Percentiles rank a stretch among this genome's conserved stretches.
Conservation (phyloP, 2,888 invertebrate species). For the Ornithoptera alexandrae region DNA sequence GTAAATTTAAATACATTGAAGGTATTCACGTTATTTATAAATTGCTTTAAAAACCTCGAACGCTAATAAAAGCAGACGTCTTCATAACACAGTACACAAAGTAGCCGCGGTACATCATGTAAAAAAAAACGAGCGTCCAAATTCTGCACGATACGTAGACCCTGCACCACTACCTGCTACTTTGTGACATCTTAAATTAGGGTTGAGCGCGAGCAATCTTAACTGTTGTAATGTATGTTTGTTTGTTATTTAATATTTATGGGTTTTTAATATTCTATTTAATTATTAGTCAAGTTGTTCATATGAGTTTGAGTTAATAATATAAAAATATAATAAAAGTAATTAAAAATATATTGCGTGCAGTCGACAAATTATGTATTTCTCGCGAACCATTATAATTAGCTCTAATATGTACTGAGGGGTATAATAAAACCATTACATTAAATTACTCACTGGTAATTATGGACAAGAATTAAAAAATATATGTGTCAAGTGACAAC, state of each 20-base stretch:
- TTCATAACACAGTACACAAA: conserved; percentile 53
- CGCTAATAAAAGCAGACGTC: conserved; percentile 53
- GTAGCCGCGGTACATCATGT: conserved; percentile 49
- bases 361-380: background rate
- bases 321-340: no score
- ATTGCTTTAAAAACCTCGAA: conserved; percentile 26
- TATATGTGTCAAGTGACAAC: conserved; percentile 59
- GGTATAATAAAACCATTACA: background rate
- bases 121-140: conserved; percentile 67
- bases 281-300: background rate
- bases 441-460: background rate
- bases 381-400: background rate
- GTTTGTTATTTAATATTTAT: background rate
- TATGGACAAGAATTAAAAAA: conserved; percentile 22
- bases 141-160: conserved; percentile 66
- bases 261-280: background rate
- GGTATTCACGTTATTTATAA: conserved; percentile 4
- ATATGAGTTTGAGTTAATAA: background rate
- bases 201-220: conserved; percentile 48
- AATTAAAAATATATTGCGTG: background rate
- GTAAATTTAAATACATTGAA: conserved; percentile 6
- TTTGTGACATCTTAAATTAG: conserved; percentile 75
- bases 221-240: background rate
- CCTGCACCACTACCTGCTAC: conserved; percentile 73
- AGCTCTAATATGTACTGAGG: background rate